Evolutionary conservation across 2,797 vertebrate genomes (phyloP), one percentile per base, ranked within the genome.

Genomic region (Leptoclinus maculatus): DNA sequence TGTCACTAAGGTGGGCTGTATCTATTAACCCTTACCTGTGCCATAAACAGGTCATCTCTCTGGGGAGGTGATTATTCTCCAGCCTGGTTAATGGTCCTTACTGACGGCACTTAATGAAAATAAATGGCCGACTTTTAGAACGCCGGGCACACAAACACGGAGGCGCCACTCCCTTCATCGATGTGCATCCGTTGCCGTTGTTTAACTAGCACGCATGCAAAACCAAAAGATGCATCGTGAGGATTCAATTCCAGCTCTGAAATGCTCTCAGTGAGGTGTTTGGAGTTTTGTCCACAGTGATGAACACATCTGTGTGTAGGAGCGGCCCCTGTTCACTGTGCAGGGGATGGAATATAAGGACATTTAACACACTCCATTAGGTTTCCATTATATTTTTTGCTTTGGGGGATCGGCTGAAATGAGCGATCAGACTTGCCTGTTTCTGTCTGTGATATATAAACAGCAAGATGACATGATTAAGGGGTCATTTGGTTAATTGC

Each of bases 81-180:
- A 64, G 90, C 80, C 89, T 93, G 91, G 87, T 91, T 95, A 94
- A 94, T 94, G 92, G 89, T 90, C 90, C 94, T 91, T 89, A 83
- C 85, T 89, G 92, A 92, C 92, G 88, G 89, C 91, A 87, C 90
- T 92, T 94, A 93, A 93, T 93, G 92, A 90, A 84, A 94, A 93
- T 90, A 83, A 92, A 94, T 91, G 85, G 64, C 54, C 71, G 49
- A 79, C 85, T 83, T 80, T 34, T 79, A 77, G 74, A 78, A 87
- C 27, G 25, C 23, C 21, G 58, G 66, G 73, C 66, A 73, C 76
- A 80, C 83, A 83, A 89, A 86, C 71, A 80, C 70, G 34, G 85
- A 82, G 72, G 51, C 53, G 12, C 77, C 59, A 78, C 89, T 87
- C 74, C 80, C 63, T 76, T 77, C 83, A 53, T 85, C 85, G 76